A percentile compares a stretch with the other conserved stretches of the same genome.
Conservation (phyloP, 2,888 invertebrate genomes). For the Lysandra coridon region DNA sequence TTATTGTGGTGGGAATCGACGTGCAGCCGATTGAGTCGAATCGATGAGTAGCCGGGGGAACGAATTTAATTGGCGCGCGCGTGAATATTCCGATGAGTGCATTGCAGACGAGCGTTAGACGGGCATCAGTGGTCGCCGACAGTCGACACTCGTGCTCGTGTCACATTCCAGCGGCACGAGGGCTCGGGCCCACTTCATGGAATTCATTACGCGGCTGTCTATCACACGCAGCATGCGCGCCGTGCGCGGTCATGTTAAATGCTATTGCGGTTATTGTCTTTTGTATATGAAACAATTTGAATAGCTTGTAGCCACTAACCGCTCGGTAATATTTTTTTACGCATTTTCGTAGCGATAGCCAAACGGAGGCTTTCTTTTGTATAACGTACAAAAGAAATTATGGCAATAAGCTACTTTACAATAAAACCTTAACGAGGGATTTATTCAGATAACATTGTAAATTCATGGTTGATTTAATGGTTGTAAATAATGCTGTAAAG, state of each 20-base stretch:
- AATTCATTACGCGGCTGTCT: slow-evolving; percentile 54
- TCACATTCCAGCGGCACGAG: slow-evolving; percentile 55
- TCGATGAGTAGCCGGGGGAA: not conserved
- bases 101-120: slow-evolving; percentile 41
- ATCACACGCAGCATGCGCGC: slow-evolving; percentile 21
- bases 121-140: slow-evolving; percentile 49
- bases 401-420: not conserved
- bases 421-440: slow-evolving; percentile 8
- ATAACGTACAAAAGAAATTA: not conserved
- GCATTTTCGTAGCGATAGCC: not conserved
- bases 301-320: not conserved
- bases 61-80: slow-evolving; percentile 23
- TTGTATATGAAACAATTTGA: not conserved
- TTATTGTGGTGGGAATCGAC: slow-evolving; percentile 28
- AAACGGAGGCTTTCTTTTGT: not conserved
- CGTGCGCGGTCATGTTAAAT: slow-evolving; percentile 20
- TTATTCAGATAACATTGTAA: slow-evolving; percentile 7
- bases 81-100: slow-evolving; percentile 33
- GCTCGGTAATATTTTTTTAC: not conserved
- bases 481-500: slow-evolving; percentile 34
- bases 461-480: slow-evolving; percentile 27
- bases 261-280: slow-evolving; percentile 20
- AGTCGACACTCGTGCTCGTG: slow-evolving; percentile 58
- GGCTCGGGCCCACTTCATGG: slow-evolving; percentile 49
- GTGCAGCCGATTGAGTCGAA: not conserved